Base-by-base conservation (phyloP, 2,888 invertebrate species). In the Tetragnatha montana region DNA sequence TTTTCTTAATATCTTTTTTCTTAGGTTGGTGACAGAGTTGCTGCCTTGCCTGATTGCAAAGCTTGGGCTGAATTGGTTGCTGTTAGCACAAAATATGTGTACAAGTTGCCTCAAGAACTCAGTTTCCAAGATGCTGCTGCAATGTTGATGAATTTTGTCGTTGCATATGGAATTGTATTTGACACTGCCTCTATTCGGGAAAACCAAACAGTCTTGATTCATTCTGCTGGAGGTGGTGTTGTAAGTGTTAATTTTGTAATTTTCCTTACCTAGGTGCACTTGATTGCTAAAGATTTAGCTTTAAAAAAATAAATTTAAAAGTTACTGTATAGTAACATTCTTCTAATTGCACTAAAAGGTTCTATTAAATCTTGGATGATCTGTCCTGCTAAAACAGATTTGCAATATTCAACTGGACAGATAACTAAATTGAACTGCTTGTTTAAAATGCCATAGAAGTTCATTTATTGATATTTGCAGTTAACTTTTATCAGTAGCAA, bases 221-320 rank as follows among this genome's bases (percentile, higher is more conserved):
- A 97, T 60, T 97, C 96, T 92, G 97, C 97, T 73, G 97, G 97
- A 90, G 97, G 97, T 91, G 97, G 97, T 91, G 97, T 97, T 95
- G 97, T 94, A 91, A 91, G 91, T 82, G 22, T 68, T 19, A 17
- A n/a, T n/a, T n/a, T n/a, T n/a, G n/a, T n/a, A n/a, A 3, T 8
- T 19, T 73, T 73, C n/a, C 6, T 73, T 68, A 68, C 2, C n/a
- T 14, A 35, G 35, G 35, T 2, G n/a, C n/a, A n/a, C n/a, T n/a
- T 35, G 1, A 35, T 35, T 35, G 35, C 4, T 35, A 2, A 2
- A 35, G 35, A 35, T 35, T 35, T 35, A 35, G 35, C 35, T 35
- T 35, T 35, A 35, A 35, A 35, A n/a, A 35, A 2, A 35, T 35
- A 4, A 1, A 35, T 35, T 35, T 35, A 35, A 35, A 35, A n/a